phyloP scores from a whole-genome alignment of 2,888 invertebrate genomes.

The Baccha elongata region DNA sequence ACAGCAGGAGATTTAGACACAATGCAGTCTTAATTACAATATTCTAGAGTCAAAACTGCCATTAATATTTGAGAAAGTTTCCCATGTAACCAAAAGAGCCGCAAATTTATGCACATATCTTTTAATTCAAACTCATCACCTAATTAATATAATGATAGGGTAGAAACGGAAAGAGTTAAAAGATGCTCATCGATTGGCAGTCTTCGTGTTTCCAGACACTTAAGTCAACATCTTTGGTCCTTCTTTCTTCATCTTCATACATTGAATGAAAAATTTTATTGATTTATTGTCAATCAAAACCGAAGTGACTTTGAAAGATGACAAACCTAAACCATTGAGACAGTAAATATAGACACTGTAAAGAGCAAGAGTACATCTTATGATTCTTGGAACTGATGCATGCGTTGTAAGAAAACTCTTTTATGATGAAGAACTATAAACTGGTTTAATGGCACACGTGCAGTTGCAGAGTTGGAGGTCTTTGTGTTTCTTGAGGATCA shows the following conservation, averaged over 20 bases:
- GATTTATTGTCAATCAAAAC: conserved; percentile 66
- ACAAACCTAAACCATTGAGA: conserved; percentile 41
- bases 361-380: conserved; percentile 7
- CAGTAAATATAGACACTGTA: conserved; percentile 12
- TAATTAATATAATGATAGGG: conserved; percentile 45
- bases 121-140: conserved; percentile 34
- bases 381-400: conserved; percentile 40
- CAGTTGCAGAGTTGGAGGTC: conserved; percentile 58
- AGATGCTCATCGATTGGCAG: conserved; percentile 54
- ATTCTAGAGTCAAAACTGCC: no score
- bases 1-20: no score
- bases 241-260: conserved; percentile 36
- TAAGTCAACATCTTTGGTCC: conserved; percentile 14
- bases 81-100: conserved; percentile 8
- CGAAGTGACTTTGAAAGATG: conserved; percentile 36
- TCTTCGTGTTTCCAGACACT: conserved; percentile 42
- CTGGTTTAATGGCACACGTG: conserved; percentile 70
- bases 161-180: not conserved
- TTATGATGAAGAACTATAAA: not conserved
- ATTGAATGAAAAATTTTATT: conserved; percentile 59
- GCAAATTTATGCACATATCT: conserved; percentile 27
- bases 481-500: conserved; percentile 39
- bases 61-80: no score
- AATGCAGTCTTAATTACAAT: no score
- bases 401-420: not conserved